Percentiles rank a stretch among this genome's conserved stretches.
Conservation (phyloP, 2,888 invertebrate species). For the Brachypterus glaber region DNA sequence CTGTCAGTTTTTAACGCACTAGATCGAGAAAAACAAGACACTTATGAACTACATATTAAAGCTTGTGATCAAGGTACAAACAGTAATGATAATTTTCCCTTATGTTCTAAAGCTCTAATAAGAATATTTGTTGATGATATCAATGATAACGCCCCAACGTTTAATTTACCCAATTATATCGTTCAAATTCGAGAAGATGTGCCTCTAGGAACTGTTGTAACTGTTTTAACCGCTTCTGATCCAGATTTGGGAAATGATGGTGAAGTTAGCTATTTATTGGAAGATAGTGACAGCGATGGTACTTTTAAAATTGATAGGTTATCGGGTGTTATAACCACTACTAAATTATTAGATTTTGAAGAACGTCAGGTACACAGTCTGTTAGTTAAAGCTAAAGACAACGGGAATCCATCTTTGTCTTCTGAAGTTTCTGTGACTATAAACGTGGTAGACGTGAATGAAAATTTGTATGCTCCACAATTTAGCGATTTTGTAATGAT, state of each 20-base stretch:
- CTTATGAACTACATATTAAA: conserved; percentile 69
- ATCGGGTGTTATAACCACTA: conserved; percentile 79
- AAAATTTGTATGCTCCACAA: conserved; percentile 74
- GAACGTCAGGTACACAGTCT: conserved; percentile 82
- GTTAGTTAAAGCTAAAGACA: conserved; percentile 75
- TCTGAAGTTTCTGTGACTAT: conserved; percentile 73
- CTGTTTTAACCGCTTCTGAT: conserved; percentile 74
- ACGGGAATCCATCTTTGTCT: conserved; percentile 70
- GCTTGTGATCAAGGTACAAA: conserved; percentile 65
- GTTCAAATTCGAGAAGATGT: conserved; percentile 87
- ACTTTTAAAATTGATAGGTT: conserved; percentile 74
- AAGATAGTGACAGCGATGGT: conserved; percentile 57
- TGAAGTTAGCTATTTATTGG: conserved; percentile 67
- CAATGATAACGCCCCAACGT: conserved; percentile 81
- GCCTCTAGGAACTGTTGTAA: conserved; percentile 78
- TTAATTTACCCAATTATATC: conserved; percentile 61
- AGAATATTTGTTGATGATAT: conserved; percentile 78
- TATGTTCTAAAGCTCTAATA: conserved; percentile 74
- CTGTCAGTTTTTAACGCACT: conserved; percentile 65
- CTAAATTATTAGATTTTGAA: conserved; percentile 76
- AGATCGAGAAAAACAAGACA: conserved; percentile 76
- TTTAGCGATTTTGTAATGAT: conserved; percentile 73
- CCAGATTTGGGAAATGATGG: conserved; percentile 80
- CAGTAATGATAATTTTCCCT: conserved; percentile 46
- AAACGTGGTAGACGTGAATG: conserved; percentile 89